phyloP scores from a whole-genome alignment of 2,797 vertebrate genomes.

The Lutjanus argentimaculatus region DNA sequence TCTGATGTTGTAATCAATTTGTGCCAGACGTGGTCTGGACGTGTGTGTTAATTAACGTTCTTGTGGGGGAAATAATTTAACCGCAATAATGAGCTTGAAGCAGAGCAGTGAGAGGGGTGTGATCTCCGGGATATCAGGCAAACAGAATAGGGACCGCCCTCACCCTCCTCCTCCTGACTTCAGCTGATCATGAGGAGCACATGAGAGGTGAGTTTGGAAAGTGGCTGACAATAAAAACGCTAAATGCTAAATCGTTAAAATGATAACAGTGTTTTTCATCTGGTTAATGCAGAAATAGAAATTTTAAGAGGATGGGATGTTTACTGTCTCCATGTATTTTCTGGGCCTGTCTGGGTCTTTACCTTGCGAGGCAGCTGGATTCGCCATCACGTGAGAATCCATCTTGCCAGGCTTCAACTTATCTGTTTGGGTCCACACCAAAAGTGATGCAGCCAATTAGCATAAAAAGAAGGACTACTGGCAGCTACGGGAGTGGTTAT shows the following conservation, averaged over 20 bases:
- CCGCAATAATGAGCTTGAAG: conserved; percentile 87
- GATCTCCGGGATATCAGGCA: conserved; percentile 67
- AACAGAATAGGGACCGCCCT: conserved; percentile 38
- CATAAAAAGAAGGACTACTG: too few species aligned
- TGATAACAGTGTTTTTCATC: background rate
- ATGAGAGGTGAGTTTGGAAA: conserved; percentile 6
- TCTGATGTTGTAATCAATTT: conserved; percentile 88
- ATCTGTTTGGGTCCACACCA: too few species aligned
- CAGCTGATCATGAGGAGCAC: conserved; percentile 8
- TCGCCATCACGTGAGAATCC: too few species aligned
- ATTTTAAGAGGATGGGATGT: background rate
- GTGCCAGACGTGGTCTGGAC: conserved; percentile 85
- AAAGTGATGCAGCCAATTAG: too few species aligned
- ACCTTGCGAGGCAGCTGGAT: too few species aligned
- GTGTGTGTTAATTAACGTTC: conserved; percentile 88
- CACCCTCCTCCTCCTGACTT: conserved; percentile 20
- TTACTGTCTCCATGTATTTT: background rate
- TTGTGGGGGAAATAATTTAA: conserved; percentile 89
- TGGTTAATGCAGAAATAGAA: background rate
- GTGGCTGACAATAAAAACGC: conserved; percentile 12
- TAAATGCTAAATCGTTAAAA: background rate
- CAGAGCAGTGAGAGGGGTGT: conserved; percentile 77
- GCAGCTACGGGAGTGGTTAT: too few species aligned
- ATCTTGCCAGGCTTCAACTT: too few species aligned
- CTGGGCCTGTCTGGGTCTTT: background rate